Base-by-base conservation (phyloP, 2,797 vertebrate genomes). In the Manis javanica region DNA sequence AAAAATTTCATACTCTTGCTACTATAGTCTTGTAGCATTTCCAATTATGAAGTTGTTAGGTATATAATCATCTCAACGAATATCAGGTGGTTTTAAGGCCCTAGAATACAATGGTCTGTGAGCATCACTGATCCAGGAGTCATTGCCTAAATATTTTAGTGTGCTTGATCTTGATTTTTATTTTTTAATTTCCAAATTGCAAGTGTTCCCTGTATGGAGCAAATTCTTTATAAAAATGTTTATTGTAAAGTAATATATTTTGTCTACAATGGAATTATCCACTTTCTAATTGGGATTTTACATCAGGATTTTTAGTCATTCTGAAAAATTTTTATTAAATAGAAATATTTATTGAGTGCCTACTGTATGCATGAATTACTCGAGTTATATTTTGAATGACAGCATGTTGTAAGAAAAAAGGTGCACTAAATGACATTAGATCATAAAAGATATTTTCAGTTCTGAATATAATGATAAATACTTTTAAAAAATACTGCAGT, bases 241-340 rank as follows among this genome's bases (percentile, higher is more conserved):
- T 98, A 97, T 97, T 96, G 97, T 98, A 98, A 98, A 98, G 94
- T 95, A 97, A 98, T 98, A 98, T 98, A 98, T 98, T 98, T 98
- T 99, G 98, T 94, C 39, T 98, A 98, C 94, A 79, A 46, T 46
- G 90, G 96, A 92, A 97, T 98, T 61, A 97, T 85, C 85, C 96
- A 97, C 96, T 98, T 98, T 97, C 97, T 92, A 96, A 59, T 74
- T 97, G 97, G 87, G 87, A 95, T 98, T 98, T 98, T 97, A 96
- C 96, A 98, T 85, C 95, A 95, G 69, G 75, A 97, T 98, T 98
- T 96, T 96, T 96, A 97, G 89, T 97, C 88, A 64, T 24, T 82
- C 34, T 96, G 46, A 89, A 96, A 97, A 77, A 83, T 83, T 79
- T 69, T 86, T 96, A 97, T 94, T 81, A 93, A 91, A 88, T 92